Evolutionary conservation across 2,888 invertebrate genomes (phyloP), one percentile per base, ranked within the genome.

Genomic region (Drepana falcataria): DNA sequence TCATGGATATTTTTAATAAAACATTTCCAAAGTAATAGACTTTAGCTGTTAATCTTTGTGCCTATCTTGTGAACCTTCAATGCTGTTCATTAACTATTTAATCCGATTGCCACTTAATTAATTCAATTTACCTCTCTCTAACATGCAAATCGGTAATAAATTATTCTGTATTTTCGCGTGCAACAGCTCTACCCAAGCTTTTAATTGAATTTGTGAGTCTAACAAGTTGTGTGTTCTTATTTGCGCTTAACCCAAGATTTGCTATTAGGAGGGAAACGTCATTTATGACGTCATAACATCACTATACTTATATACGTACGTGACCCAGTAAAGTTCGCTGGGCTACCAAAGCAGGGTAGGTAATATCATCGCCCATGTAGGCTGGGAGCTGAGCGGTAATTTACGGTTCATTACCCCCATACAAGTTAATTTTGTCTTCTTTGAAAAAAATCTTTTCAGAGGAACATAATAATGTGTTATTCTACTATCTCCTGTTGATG

Each of bases 261-360:
- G 53, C 63, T 63, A 35, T 48, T 34, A 48, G 54, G 54, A 52
- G 57, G 52, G 60, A 51, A 63, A 57, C 55, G 53, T 56, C 51
- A 55, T 59, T 53, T 56, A 48, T 48, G 53, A 59, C 53, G 58
- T 56, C 59, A 57, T 54, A 52, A 53, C 41, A 53, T 48, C 40
- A 57, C 48, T 4, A 35, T 52, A 41, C 55, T 52, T 53, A 56
- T 52, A 48, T 55, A 37, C 37, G 56, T 63, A 60, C 61, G 63
- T 71, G 73, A 66, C 71, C 71, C 65, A 72, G 57, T 70, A 61
- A 72, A 73, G 61, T 67, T 67, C 63, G 64, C 55, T 54, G 58
- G 62, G 55, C 61, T 58, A 59, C 51, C 51, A 35, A 55, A 53
- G 53, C 48, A 33, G 35, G 48, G 55, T 53, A 49, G 56, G 56